Percentiles rank a stretch among this genome's conserved stretches.
Conservation (phyloP, 1,140 invertebrate genomes). For the Penaeus vannamei region DNA sequence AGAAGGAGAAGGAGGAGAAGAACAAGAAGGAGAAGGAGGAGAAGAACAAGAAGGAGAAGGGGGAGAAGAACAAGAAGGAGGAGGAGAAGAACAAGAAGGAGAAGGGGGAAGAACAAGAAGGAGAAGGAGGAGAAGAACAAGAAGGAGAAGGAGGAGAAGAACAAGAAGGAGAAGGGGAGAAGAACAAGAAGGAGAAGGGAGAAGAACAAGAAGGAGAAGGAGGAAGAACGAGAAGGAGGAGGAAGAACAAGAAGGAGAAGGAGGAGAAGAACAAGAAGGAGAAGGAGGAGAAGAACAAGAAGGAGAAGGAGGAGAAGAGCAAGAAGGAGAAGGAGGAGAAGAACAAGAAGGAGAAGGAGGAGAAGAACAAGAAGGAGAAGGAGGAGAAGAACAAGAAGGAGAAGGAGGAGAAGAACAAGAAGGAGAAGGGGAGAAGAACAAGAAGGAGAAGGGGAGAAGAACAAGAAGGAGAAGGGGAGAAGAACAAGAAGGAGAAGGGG, state of each 20-base stretch:
- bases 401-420: neutral
- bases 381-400: neutral
- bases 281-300: neutral
- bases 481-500: neutral
- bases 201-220: neutral
- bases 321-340: neutral
- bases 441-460: neutral
- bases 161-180: too few relatives aligned
- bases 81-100: neutral
- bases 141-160: neutral
- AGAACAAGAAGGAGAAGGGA: neutral
- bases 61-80: neutral
- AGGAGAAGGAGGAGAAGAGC: neutral
- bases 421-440: neutral
- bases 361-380: too few relatives aligned
- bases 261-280: too few relatives aligned
- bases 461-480: neutral
- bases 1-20: slow-evolving; percentile 7
- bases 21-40: neutral
- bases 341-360: neutral
- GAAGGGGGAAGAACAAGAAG: neutral
- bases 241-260: neutral
- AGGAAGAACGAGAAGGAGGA: neutral
- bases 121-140: neutral
- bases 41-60: neutral